Base-by-base conservation (phyloP, 1,140 invertebrate genomes). In the Chrysoperla carnea region DNA sequence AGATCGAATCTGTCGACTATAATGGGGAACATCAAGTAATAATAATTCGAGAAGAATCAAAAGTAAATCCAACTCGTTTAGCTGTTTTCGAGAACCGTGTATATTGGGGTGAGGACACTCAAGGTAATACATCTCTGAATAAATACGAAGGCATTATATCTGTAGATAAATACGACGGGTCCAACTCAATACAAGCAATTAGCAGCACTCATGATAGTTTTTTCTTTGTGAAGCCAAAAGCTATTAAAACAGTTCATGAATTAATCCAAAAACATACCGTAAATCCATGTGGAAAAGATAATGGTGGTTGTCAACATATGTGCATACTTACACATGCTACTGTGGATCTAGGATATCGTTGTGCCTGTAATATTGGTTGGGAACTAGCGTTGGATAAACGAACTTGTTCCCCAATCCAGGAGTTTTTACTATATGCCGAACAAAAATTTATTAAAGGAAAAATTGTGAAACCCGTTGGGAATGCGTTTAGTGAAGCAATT, bases 1-100 rank as follows among this genome's bases (percentile, higher is more conserved):
- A 96, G 57, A 97, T 99, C 47, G 94, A 98, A 57, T 94, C 90
- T 0, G 87, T 93, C 1, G 86, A 96, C 58, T 99, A 98, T 56
- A 78, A 93, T 45, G 95, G 94, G 1, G 69, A 74, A 12, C 72
- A 82, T 45, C 67, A 87, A 31, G 76, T 81, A 36, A 70, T 87
- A 53, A 77, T 91, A 1, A 57, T 90, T 0, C 62, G 85, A 43
- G 85, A 90, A 13, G 78, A 84, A 40, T 72, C 82, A 40, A 87
- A 94, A 0, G 91, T 91, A 1, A 83, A 85, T 12, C 86, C 90
- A 0, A 78, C 84, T 1, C 68, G 85, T 15, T 55, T 96, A 6
- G 77, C 89, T 0, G 58, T 92, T 0, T 95, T 94, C 62, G 91
- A 96, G 62, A 86, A 90, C 54, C 67, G 81, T 29, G 73, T 98